Evolutionary conservation across 1,140 invertebrate genomes (phyloP), one percentile per base, ranked within the genome.

Genomic region (Heterodera schachtii): DNA sequence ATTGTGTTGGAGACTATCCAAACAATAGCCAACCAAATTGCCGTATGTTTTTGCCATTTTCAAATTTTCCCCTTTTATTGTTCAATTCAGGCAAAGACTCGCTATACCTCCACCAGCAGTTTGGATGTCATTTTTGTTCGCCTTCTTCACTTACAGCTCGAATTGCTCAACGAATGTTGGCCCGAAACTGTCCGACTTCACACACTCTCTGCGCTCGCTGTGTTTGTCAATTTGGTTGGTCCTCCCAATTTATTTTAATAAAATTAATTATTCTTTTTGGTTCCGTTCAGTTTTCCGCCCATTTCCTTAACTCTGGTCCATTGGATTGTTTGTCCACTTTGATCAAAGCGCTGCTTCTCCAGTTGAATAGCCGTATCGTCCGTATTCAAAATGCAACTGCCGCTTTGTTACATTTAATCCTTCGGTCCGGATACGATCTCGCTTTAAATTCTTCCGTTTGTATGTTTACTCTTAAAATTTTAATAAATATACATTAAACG

Each of bases 171-270:
- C 90, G 92, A 94, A 44, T 94, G 95, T 4, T 96, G 97, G 89
- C 96, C 95, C 47, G 96, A 97, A 90, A 93, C 92, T 13, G 91
- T 97, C 44, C 93, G 95, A 84, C 94, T 94, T 84, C 95, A 97
- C 89, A 93, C 96, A 4, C 97, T 98, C 91, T 95, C 95, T 11
- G 94, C 94, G 0, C 91, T 97, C 44, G 92, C 95, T 85, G 93
- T 94, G 1, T 97, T 96, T 86, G 94, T 97, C 52, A 96, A 95
- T 90, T 95, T 96, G 91, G 78, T 92, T 93, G 81, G 93, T 93
- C 95, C 95, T 46, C 19, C 89, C 73, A 67, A 95, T 91, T 93
- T 52, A 52, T 52, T 52, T 11, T 52, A 6, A 31, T 31, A 31
- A 31, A 31, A 31, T 31, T 31, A 94, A 93, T 94, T 93, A 94